Evolutionary conservation across 2,888 invertebrate genomes (phyloP).

Genomic region (Augiades crinisus): DNA sequence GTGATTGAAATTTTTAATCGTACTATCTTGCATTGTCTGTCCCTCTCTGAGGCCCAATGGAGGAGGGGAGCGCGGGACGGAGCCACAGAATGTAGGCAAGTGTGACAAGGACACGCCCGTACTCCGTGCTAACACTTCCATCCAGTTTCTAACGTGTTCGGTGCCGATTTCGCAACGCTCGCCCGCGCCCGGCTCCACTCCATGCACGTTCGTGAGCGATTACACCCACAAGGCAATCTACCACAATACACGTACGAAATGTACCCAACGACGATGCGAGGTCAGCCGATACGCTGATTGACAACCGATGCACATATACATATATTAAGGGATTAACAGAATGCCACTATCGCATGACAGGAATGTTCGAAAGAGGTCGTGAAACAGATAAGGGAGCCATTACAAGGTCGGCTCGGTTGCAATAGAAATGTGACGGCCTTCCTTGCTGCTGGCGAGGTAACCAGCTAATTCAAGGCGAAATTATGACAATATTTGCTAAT

Average conservation of each 20-base stretch:
- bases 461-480: constrained; percentile 66
- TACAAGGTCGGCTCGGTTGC: constrained; percentile 48
- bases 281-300: constrained; percentile 36
- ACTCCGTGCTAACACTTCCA: constrained; percentile 78
- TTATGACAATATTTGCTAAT: constrained; percentile 58
- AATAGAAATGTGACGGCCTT: constrained; percentile 73
- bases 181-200: constrained; percentile 58
- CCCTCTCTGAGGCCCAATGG: constrained; percentile 56
- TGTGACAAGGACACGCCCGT: constrained; percentile 81
- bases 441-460: constrained; percentile 65
- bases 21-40: constrained; percentile 72
- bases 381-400: constrained; percentile 48
- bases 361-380: constrained; percentile 35
- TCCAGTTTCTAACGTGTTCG: constrained; percentile 79
- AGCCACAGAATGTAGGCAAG: constrained; percentile 79
- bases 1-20: constrained; percentile 57
- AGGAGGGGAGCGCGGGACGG: constrained; percentile 60
- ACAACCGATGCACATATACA: constrained; percentile 20
- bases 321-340: constrained; percentile 13
- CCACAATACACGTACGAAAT: constrained; percentile 49
- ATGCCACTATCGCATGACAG: not conserved
- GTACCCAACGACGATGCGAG: constrained; percentile 42
- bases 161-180: constrained; percentile 69
- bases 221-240: constrained; percentile 55
- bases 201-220: constrained; percentile 60